These are phyloP conservation scores for Lamprologus speciosus DNA, from an alignment of 2,113 vertebrate genomes.

Conservation along the genomic window DNA sequence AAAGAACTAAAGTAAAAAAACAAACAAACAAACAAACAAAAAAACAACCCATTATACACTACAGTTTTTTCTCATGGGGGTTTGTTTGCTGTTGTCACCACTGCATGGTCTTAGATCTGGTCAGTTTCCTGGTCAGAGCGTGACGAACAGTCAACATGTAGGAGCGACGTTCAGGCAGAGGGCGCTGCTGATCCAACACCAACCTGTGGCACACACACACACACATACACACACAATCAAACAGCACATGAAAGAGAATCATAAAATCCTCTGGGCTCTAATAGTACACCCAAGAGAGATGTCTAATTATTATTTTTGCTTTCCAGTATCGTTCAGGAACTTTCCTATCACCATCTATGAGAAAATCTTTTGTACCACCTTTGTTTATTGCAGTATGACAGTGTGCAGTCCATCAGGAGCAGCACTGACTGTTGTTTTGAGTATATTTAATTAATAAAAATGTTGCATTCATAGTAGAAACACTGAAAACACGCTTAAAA, in stretches of 20 bases:
- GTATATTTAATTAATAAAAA: neutral
- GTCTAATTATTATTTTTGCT: neutral
- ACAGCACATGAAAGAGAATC: neutral
- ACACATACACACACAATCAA: neutral
- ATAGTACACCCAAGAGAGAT: neutral
- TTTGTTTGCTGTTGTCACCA: constrained; percentile 32
- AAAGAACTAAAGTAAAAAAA: neutral
- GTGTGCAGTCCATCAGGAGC: rapidly evolving
- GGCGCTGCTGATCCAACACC: constrained; percentile 54
- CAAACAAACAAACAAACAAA: neutral
- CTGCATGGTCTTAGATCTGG: constrained; percentile 60
- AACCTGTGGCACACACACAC: constrained; percentile 9
- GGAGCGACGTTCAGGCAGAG: constrained; percentile 56
- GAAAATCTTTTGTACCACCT: rapidly evolving
- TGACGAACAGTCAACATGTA: constrained; percentile 60
- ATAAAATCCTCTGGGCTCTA: neutral
- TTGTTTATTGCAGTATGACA: neutral
- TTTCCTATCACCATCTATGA: rapidly evolving
- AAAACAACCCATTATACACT: neutral
- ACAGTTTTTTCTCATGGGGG: neutral
- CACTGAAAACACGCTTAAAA: neutral
- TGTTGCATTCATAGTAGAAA: neutral
- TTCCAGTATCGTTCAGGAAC: neutral
- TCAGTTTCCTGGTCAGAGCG: constrained; percentile 54
- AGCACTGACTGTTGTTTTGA: neutral